phyloP scores from a whole-genome alignment of 2,888 invertebrate species.

The Chrysotoxum bicinctum region DNA sequence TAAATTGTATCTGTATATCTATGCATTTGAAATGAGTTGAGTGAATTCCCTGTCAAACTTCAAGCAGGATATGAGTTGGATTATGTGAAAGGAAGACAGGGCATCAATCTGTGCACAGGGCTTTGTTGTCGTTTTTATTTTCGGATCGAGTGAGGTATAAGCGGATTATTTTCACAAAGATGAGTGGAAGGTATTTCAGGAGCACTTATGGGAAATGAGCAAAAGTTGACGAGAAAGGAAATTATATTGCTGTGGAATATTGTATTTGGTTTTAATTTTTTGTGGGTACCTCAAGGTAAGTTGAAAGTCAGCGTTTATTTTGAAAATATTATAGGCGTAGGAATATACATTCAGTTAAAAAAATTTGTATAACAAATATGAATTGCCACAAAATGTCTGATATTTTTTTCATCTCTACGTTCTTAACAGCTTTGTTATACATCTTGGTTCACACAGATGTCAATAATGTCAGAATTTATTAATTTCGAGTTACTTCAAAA shows the following conservation, averaged over 20 bases:
- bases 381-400: too few relatives aligned
- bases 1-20: slow-evolving; percentile 36
- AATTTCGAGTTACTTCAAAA: too few relatives aligned
- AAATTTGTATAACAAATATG: too few relatives aligned
- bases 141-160: slow-evolving; percentile 29
- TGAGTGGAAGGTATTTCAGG: slow-evolving; percentile 41
- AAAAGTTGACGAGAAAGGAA: slow-evolving; percentile 16
- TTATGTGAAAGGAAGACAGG: slow-evolving; percentile 15
- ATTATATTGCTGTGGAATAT: background rate
- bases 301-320: too few relatives aligned
- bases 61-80: slow-evolving; percentile 7
- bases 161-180: slow-evolving; percentile 37
- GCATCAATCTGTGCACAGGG: slow-evolving; percentile 13
- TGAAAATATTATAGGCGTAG: too few relatives aligned
- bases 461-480: too few relatives aligned
- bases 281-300: background rate
- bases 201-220: slow-evolving; percentile 29
- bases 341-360: too few relatives aligned
- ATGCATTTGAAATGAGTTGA: slow-evolving; percentile 55
- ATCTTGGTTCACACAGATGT: too few relatives aligned
- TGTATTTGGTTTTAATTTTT: background rate
- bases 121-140: slow-evolving; percentile 24
- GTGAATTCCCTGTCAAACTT: slow-evolving; percentile 48
- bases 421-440: too few relatives aligned
- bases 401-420: too few relatives aligned